Evolutionary conservation across 1,140 invertebrate genomes (phyloP), one percentile per base, ranked within the genome.

Genomic region (Triops cancriformis): DNA sequence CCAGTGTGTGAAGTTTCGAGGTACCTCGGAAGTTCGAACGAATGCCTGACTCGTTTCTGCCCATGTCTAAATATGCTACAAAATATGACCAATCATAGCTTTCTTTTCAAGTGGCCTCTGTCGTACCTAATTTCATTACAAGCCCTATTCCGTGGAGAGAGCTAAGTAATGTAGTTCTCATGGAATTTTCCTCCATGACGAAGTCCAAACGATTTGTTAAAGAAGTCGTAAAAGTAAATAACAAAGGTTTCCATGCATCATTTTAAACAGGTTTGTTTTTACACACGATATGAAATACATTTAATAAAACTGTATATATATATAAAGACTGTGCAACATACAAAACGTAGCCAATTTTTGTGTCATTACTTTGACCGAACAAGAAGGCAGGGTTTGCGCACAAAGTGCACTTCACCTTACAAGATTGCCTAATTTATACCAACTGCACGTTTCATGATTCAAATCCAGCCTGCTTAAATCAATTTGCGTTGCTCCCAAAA

Each of bases 401-500:
- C 51, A 64, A 64, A 64, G 23, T 23, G 51, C 23, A 18, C 18
- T 23, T 76, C 42, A 79, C 75, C 78, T 78, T 73, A 75, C 74
- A 81, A 90, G 82, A 81, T 89, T 89, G 45, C 85, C 89, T 51
- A 95, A 83, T 14, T 91, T 88, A 85, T 92, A 93, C 92, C 93
- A 94, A 79, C 92, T 90, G 5, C 89, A 88, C 10, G 89, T 91
- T 85, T 97, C 95, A 79, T 89, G 88, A 0, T 88, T 88, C 64
- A 97, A 85, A 81, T 94, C 89, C 1, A 96, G 84, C 23, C 90
- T 85, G 74, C 85, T 78, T 14, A 89, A 82, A 2, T 90, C 90
- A 80, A 98, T 89, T 79, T 92, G 89, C 75, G 94, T 91, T 28
- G 95, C 94, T 37, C 96, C 96, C 0, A 98, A 87, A 85, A 97